Base-by-base conservation (phyloP, 2,888 invertebrate species). In the Sturmia bella region DNA sequence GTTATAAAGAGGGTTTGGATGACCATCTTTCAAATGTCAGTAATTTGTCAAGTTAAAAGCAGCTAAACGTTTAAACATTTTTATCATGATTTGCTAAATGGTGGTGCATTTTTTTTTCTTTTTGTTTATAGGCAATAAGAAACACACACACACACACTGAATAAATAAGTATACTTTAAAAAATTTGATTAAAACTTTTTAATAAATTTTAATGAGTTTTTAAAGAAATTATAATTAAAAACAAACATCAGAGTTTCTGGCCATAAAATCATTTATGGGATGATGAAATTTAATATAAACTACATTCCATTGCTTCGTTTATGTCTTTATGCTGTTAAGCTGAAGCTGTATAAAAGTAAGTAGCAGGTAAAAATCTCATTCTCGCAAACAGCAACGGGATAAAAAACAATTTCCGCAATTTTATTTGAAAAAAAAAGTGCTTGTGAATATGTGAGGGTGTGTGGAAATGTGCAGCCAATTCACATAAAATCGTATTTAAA, bases 401-500 rank as follows among this genome's bases (percentile, higher is more conserved):
- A 68, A 19, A 66, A 56, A 57, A 45, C 21, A 48, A 48, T 15
- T 15, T n/a, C 27, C 32, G 4, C 9, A 7, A 6, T 32, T 32
- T 32, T 32, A 32, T 32, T 32, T 32, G n/a, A n/a, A 7, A 3
- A 32, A 32, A 7, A 9, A 32, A 5, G 32, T 32, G 32, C 7
- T 19, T 27, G 9, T 48, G 9, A 13, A 19, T 6, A 21, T 11
- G 21, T 7, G 13, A 3, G n/a, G n/a, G n/a, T n/a, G n/a, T n/a
- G n/a, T n/a, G n/a, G n/a, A n/a, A 17, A 19, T 12, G 57, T 57
- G 56, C 39, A 50, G 69, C 63, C 50, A 57, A 59, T 59, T 52
- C 43, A 27, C 37, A 68, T 75, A 61, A 68, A 73, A 69, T 57
- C 48, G 52, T 63, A 78, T 15, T 72, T 57, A 79, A 69, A 27